Percentiles rank a stretch among this genome's conserved stretches.
These are phyloP conservation scores for Eledona agricola DNA, from an alignment of 2,888 invertebrate species.

Conservation along the genomic window DNA sequence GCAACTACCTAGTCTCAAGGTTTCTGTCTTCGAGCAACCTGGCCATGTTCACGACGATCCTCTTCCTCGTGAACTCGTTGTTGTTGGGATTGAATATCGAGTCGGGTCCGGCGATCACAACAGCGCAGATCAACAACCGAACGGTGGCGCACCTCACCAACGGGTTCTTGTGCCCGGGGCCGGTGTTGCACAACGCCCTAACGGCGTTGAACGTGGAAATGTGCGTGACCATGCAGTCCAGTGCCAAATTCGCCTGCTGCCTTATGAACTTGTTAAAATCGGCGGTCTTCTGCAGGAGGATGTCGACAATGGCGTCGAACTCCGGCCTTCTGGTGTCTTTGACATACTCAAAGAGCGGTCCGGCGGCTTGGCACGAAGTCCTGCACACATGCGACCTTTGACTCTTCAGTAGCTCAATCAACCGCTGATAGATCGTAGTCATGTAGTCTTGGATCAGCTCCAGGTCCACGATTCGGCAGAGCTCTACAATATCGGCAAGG, in stretches of 20 bases:
- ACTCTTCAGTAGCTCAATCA: constrained; percentile 59
- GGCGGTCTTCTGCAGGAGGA: constrained; percentile 73
- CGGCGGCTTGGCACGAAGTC: constrained; percentile 60
- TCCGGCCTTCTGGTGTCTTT: constrained; percentile 65
- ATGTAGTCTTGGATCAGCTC: constrained; percentile 56
- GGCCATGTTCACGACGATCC: constrained; percentile 64
- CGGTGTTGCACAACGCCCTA: constrained; percentile 64
- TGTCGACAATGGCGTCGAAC: constrained; percentile 74
- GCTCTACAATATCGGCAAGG: constrained; percentile 58
- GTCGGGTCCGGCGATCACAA: constrained; percentile 71
- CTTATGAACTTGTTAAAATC: constrained; percentile 79
- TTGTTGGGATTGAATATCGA: constrained; percentile 66
- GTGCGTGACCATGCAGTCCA: constrained; percentile 74
- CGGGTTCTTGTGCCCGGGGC: constrained; percentile 70
- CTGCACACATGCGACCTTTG: constrained; percentile 61
- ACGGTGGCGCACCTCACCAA: constrained; percentile 74
- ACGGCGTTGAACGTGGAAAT: constrained; percentile 69
- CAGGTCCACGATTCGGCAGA: constrained; percentile 49
- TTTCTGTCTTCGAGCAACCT: constrained; percentile 66
- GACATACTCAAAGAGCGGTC: constrained; percentile 60
- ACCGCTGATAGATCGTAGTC: constrained; percentile 58
- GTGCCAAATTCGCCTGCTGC: constrained; percentile 76
- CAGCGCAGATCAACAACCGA: constrained; percentile 70
- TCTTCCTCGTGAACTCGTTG: constrained; percentile 65
- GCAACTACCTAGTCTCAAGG: constrained; percentile 62